Evolutionary conservation across 2,888 invertebrate genomes (phyloP).

Genomic region (Melipona beecheii): DNA sequence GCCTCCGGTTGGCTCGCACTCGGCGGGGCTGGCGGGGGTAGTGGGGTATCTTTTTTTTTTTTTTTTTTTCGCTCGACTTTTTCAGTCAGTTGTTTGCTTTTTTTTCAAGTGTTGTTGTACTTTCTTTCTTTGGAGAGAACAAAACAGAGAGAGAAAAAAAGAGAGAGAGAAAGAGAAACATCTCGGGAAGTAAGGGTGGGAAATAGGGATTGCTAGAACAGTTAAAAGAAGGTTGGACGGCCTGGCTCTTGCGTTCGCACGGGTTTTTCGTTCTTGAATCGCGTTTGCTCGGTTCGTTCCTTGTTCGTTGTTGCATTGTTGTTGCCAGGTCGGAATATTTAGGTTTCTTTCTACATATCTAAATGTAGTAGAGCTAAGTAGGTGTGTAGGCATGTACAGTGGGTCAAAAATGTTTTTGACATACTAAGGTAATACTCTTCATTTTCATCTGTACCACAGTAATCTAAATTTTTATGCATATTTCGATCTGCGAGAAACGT

Average conservation of each 20-base stretch:
- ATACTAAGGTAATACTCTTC: not conserved
- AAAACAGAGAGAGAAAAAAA: not conserved
- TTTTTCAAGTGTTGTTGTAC: slow-evolving; percentile 48
- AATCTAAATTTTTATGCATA: not conserved
- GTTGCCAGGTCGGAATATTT: slow-evolving; percentile 17
- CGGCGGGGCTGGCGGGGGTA: slow-evolving; percentile 84
- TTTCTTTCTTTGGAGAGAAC: slow-evolving; percentile 23
- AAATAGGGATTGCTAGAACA: not conserved
- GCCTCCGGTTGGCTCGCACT: slow-evolving; percentile 84
- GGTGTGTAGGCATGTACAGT: slow-evolving; percentile 47
- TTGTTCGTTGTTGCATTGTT: not conserved
- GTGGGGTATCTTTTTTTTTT: slow-evolving; percentile 70
- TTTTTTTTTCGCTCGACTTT: slow-evolving; percentile 43
- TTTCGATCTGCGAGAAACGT: not conserved
- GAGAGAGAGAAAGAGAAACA: not conserved
- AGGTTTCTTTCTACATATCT: not conserved
- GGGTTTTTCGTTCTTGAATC: slow-evolving; percentile 17
- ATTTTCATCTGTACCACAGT: slow-evolving; percentile 38
- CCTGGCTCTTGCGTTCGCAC: slow-evolving; percentile 10
- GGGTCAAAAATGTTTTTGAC: slow-evolving; percentile 55
- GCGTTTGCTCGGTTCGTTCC: not conserved
- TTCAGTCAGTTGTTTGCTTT: slow-evolving; percentile 17
- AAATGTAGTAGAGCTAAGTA: slow-evolving; percentile 14
- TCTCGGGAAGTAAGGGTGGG: not conserved
- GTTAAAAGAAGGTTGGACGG: not conserved